phyloP scores from a whole-genome alignment of 2,888 invertebrate genomes.

The Pilophorus perplexus region DNA sequence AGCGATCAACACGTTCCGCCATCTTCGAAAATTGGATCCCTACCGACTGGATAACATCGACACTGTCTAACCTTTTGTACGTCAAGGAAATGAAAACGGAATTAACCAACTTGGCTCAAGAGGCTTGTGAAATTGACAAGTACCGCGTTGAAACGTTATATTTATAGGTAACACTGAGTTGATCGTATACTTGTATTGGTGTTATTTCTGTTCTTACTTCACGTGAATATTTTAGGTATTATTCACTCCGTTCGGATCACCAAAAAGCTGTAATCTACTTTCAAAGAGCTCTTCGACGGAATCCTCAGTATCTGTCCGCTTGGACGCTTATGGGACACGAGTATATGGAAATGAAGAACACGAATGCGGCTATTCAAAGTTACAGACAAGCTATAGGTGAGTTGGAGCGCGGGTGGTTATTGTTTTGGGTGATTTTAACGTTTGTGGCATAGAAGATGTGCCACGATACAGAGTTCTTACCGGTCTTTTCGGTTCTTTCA shows the following conservation, averaged over 20 bases:
- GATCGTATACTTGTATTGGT: not conserved
- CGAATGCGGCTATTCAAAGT: constrained; percentile 96
- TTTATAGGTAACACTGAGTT: constrained; percentile 71
- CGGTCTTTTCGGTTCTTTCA: no score
- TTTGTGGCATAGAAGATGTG: no score
- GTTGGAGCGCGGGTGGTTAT: no score
- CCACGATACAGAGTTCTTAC: no score
- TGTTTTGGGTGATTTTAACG: no score
- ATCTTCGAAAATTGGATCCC: constrained; percentile 82
- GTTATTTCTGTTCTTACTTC: not conserved
- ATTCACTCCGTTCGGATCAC: constrained; percentile 91
- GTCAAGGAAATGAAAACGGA: constrained; percentile 90
- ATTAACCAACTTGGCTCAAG: constrained; percentile 88
- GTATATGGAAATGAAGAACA: constrained; percentile 97
- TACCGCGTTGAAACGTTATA: constrained; percentile 97
- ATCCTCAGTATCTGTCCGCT: constrained; percentile 90
- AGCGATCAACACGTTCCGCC: constrained; percentile 80
- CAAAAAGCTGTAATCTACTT: constrained; percentile 97
- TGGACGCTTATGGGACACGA: constrained; percentile 99
- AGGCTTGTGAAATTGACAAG: constrained; percentile 90
- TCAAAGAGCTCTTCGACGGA: constrained; percentile 87
- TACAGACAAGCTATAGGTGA: constrained; percentile 93
- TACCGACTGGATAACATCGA: constrained; percentile 94
- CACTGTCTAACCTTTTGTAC: constrained; percentile 92
- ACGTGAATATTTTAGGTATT: constrained; percentile 69